phyloP scores from a whole-genome alignment of 1,140 invertebrate species.

The Linepithema humile region DNA sequence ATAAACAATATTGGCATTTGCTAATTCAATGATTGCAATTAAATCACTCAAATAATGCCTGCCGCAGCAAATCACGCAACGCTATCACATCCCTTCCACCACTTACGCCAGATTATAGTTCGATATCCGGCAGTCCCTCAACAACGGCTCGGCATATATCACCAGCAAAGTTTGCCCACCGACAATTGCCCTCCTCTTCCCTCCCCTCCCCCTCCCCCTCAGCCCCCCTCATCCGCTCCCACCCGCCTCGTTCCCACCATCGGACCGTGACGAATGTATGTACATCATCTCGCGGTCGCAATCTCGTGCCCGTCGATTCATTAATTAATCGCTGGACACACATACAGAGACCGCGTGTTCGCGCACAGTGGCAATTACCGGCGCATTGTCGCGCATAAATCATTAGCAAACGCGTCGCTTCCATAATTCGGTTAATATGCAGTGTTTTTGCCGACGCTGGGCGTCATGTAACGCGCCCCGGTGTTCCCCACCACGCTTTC shows the following conservation, averaged over 20 bases:
- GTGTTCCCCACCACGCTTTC: neutral
- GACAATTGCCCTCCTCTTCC: conserved; percentile 48
- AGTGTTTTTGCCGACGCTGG: conserved; percentile 62
- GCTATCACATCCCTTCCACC: conserved; percentile 54
- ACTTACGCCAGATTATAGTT: conserved; percentile 56
- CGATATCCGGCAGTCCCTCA: conserved; percentile 54
- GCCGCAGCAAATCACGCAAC: conserved; percentile 54
- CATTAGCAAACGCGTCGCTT: conserved; percentile 73
- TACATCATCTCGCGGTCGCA: conserved; percentile 70
- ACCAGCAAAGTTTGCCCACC: conserved; percentile 49
- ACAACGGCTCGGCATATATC: conserved; percentile 55
- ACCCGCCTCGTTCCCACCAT: conserved; percentile 20
- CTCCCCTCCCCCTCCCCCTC: neutral
- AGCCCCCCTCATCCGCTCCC: neutral
- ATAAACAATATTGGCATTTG: conserved; percentile 57
- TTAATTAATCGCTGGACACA: conserved; percentile 71
- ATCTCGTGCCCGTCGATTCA: conserved; percentile 73
- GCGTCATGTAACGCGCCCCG: conserved; percentile 27
- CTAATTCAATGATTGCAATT: conserved; percentile 58
- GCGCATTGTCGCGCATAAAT: conserved; percentile 73
- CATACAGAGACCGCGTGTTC: conserved; percentile 61
- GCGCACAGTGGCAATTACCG: conserved; percentile 70
- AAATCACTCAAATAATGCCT: conserved; percentile 55
- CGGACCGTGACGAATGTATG: conserved; percentile 70
- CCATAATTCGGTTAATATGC: conserved; percentile 73